These are phyloP conservation scores for Pseudomyrmex pallidus DNA, from an alignment of 1,140 invertebrate species.

Conservation along the genomic window DNA sequence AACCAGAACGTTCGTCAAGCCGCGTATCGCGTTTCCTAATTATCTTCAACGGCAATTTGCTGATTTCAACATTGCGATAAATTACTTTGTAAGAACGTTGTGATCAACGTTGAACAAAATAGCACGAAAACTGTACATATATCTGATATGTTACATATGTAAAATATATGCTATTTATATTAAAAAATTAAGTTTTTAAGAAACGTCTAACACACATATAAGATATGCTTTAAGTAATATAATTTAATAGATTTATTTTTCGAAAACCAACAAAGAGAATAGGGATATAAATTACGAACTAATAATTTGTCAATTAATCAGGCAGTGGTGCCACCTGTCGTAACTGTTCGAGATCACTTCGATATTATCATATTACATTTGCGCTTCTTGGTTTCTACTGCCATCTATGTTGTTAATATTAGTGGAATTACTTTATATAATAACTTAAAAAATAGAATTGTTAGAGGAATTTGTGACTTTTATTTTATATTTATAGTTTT, in stretches of 20 bases:
- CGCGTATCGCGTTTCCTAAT: not conserved
- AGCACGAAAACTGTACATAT: not conserved
- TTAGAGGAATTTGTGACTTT: not conserved
- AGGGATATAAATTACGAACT: too few species aligned
- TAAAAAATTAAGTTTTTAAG: not conserved
- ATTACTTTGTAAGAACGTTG: constrained; percentile 2
- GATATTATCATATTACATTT: not conserved
- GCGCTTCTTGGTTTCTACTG: constrained; percentile 23
- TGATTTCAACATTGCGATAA: not conserved
- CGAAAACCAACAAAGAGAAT: too few species aligned
- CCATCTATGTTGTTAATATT: constrained; percentile 35
- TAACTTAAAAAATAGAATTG: not conserved
- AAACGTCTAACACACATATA: too few species aligned
- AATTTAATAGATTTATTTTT: too few species aligned
- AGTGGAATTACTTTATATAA: too few species aligned
- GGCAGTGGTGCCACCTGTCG: constrained; percentile 40
- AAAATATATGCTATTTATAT: not conserved
- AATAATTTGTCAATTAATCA: not conserved
- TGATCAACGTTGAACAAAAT: too few species aligned
- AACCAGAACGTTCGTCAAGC: constrained; percentile 15
- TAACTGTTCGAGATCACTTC: not conserved
- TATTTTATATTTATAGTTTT: too few species aligned
- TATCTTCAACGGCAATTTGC: not conserved
- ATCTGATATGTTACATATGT: not conserved
- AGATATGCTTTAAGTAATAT: too few species aligned